A percentile compares a stretch with the other conserved stretches of the same genome.
phyloP scores from a whole-genome alignment of 2,113 vertebrate genomes.

The Etheostoma cragini region DNA sequence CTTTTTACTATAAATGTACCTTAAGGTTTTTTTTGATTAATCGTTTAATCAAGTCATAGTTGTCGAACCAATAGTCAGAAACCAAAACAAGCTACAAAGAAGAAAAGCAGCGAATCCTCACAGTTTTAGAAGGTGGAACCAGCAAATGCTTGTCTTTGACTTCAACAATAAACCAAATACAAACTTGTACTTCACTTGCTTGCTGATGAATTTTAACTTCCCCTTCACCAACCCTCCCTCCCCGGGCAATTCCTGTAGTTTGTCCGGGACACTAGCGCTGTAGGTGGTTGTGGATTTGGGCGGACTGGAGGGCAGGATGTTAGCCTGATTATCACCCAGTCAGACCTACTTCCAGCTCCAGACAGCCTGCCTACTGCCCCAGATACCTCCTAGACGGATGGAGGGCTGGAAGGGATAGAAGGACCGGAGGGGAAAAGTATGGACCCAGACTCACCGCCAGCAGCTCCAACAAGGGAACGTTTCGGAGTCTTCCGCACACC shows the following conservation, averaged over 20 bases:
- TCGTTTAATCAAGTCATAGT: neutral
- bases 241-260: conserved; percentile 60
- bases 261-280: conserved; percentile 36
- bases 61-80: neutral
- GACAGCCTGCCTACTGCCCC: conserved; percentile 58
- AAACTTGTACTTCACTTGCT: conserved; percentile 6
- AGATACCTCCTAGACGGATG: conserved; percentile 34
- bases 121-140: neutral
- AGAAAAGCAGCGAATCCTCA: neutral
- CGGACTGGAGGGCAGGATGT: conserved; percentile 58
- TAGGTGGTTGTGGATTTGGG: conserved; percentile 43
- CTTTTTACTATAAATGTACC: neutral
- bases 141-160: neutral
- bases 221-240: neutral
- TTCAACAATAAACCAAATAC: neutral
- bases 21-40: neutral
- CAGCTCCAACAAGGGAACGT: conserved; percentile 71
- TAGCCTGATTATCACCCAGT: conserved; percentile 55
- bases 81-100: neutral
- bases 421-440: neutral
- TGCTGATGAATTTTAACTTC: conserved; percentile 17
- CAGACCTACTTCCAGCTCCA: conserved; percentile 67
- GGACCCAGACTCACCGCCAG: conserved; percentile 81
- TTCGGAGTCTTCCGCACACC: conserved; percentile 43
- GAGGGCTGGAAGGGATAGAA: conserved; percentile 24